Base-by-base conservation (phyloP, 2,113 vertebrate species). In the Ranitomeya variabilis region DNA sequence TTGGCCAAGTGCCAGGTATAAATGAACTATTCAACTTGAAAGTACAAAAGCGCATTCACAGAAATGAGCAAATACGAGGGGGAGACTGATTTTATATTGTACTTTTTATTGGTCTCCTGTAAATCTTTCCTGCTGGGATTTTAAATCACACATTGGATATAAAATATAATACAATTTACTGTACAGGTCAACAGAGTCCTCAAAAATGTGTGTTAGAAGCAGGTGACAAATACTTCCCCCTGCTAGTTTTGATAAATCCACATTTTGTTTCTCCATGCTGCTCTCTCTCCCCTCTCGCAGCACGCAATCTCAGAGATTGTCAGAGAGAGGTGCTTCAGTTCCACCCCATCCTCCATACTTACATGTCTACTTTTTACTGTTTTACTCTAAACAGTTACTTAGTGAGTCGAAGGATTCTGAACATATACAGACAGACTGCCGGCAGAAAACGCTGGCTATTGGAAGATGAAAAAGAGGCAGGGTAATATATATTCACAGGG, bases 11-110 rank as follows among this genome's bases (percentile, higher is more conserved):
- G 82, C 82, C 82, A 84, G 82, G 64, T 55, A 7, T 84, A 84
- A 71, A 73, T 85, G 67, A 85, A 85, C 83, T 76, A 85, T 76
- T 73, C 83, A 73, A 85, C 83, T 74, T 59, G 23, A 74, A 74
- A 85, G 54, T 69, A 85, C 26, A 85, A 76, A 76, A 76, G 69
- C 67, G 45, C 26, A 85, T 85, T 76, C 69, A 85, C 54, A 85
- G 67, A 45, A 74, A 26, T 18, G 23, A 74, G 69, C 52, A 60
- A 74, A 55, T 54, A 83, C 21, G 60, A 62, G 52, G 67, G 80
- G 82, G 21, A 18, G 66, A 71, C 12, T 31, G 51, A 84, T 71
- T 55, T 54, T 8, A 69, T 84, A 83, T 83, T 67, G 52, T 69
- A 23, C 62, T 52, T 69, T 83, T 83, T 83, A 83, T 83, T 67